These are phyloP conservation scores for Phytoseiulus persimilis DNA, from an alignment of 2,888 invertebrate genomes.

Conservation along the genomic window DNA sequence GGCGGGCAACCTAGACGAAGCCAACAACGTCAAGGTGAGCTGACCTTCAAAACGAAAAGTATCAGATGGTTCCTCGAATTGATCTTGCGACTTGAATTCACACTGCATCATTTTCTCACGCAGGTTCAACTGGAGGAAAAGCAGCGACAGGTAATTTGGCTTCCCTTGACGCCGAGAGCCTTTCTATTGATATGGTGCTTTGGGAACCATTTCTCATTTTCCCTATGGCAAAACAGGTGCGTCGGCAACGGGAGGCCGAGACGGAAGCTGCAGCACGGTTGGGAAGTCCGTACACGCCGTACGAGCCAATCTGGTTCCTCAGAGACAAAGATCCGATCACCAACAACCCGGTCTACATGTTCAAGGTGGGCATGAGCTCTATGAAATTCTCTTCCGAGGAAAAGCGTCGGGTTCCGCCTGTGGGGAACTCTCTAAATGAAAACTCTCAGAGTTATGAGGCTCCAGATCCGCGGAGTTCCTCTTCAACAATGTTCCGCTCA, in stretches of 20 bases:
- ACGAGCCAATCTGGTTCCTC: slow-evolving; percentile 81
- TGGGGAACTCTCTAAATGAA: no score
- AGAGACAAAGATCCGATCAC: slow-evolving; percentile 64
- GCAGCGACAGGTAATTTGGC: neutral
- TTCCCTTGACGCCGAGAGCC: no score
- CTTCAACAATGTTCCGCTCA: neutral
- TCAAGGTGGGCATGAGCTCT: slow-evolving; percentile 53
- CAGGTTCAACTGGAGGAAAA: slow-evolving; percentile 30
- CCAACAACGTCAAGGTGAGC: slow-evolving; percentile 60
- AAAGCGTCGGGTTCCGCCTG: no score
- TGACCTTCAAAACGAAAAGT: neutral
- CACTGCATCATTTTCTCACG: no score
- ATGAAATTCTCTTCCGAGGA: no score
- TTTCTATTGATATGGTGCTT: neutral
- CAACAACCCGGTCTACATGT: slow-evolving; percentile 67
- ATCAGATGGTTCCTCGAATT: slow-evolving; percentile 71
- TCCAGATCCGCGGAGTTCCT: no score
- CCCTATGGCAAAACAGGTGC: slow-evolving; percentile 49
- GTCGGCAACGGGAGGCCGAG: slow-evolving; percentile 69
- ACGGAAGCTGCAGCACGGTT: slow-evolving; percentile 59
- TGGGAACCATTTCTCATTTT: no score
- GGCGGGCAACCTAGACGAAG: slow-evolving; percentile 79
- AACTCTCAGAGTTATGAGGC: no score
- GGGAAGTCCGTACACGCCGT: slow-evolving; percentile 61
- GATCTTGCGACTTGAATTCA: slow-evolving; percentile 64